These are phyloP conservation scores for Reticulitermes speratus DNA, from an alignment of 1,140 invertebrate genomes.

Conservation along the genomic window DNA sequence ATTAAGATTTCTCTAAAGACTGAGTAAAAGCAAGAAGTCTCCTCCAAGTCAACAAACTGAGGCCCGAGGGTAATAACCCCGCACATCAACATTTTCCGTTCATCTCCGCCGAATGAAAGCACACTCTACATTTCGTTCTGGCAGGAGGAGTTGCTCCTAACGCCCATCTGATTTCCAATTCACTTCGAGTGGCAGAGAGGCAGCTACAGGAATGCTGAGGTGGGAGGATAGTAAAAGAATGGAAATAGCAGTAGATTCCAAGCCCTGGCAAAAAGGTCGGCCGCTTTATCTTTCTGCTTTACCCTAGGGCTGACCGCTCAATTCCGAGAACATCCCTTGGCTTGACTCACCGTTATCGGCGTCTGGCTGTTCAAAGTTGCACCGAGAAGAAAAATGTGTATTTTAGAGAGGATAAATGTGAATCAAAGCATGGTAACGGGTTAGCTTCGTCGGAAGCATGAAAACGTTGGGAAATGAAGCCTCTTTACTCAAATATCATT, in stretches of 20 bases:
- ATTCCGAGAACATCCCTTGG: not conserved
- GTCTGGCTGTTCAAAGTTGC: not conserved
- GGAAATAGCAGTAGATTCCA: constrained; percentile 1
- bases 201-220: not conserved
- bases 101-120: not conserved
- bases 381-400: not conserved
- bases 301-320: constrained; percentile 6
- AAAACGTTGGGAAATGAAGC: not conserved
- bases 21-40: not conserved
- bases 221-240: constrained; percentile 1
- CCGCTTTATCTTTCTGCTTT: not conserved
- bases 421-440: not conserved
- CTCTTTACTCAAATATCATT: no score
- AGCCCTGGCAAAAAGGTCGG: not conserved
- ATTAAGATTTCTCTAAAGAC: no score
- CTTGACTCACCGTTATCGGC: not conserved
- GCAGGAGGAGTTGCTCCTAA: not conserved
- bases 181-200: not conserved
- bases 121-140: not conserved
- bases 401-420: not conserved
- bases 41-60: not conserved
- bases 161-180: constrained; percentile 10
- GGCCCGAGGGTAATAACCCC: not conserved
- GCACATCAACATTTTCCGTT: not conserved
- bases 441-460: not conserved